Evolutionary conservation across 2,888 invertebrate genomes (phyloP), one percentile per base, ranked within the genome.

Genomic region (Clusia tigrina): DNA sequence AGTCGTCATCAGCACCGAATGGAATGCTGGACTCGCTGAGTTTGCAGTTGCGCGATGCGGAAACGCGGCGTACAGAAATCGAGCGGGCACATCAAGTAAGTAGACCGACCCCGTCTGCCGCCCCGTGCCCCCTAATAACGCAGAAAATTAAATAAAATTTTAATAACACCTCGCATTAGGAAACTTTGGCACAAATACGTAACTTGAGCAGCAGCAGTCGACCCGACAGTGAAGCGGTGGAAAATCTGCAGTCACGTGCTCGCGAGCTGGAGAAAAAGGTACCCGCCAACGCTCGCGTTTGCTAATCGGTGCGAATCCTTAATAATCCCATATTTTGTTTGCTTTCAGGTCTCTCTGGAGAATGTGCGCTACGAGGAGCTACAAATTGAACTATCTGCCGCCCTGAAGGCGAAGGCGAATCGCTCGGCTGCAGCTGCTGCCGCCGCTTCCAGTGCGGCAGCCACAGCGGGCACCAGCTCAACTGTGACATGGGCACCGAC

Each of bases 251-350:
- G 83, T 93, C 93, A 54, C 88, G 93, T 74, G 93, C 93, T 58
- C 88, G 95, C 70, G 96, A 96, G 83, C 86, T 96, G 70, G 95
- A 96, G 84, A 95, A 95, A 84, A 96, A 96, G 87, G 94, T 20
- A n/a, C n/a, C n/a, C n/a, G 12, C 51, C 18, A 20, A 52, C 38
- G 1, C 15, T 15, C 5, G 6, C 18, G 17, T n/a, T 15, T 18
- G 1, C 26, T 26, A 54, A 54, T 26, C 5, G n/a, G 17, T 22
- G n/a, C 15, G 1, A 46, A n/a, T 57, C 2, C 15, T 46, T 46
- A 32, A 32, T n/a, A n/a, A n/a, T n/a, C 32, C 32, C 32, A 32
- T 55, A 17, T 37, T 37, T 23, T 38, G 1, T 20, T 38, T 55
- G 32, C 22, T n/a, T 59, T 2, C 73, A 89, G 89, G 88, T 89